phyloP scores from a whole-genome alignment of 1,140 invertebrate genomes.

The Musca vetustissima region DNA sequence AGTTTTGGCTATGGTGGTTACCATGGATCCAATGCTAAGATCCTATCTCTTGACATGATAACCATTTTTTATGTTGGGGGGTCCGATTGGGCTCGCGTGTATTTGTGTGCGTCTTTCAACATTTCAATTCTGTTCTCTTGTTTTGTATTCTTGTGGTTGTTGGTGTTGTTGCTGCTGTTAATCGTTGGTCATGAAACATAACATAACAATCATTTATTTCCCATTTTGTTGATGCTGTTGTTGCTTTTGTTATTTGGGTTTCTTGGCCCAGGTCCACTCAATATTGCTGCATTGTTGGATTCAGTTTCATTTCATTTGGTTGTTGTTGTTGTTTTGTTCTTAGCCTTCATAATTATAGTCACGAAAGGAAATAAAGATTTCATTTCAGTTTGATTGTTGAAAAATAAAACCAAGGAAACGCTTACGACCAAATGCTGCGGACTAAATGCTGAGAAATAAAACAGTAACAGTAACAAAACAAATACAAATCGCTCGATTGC shows the following conservation, averaged over 20 bases:
- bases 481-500: too few species aligned
- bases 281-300: too few species aligned
- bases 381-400: conserved; percentile 51
- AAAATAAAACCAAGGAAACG: conserved; percentile 30
- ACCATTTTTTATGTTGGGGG: too few species aligned
- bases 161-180: not conserved
- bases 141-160: not conserved
- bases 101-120: not conserved
- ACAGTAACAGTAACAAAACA: not conserved
- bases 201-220: conserved; percentile 19
- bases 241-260: conserved; percentile 9
- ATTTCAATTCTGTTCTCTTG: not conserved
- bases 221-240: not conserved
- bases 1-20: too few species aligned
- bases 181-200: conserved; percentile 8
- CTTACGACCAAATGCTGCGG: not conserved
- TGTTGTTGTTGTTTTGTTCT: not conserved
- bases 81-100: too few species aligned
- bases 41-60: too few species aligned
- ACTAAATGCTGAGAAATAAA: not conserved
- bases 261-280: not conserved
- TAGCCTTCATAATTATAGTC: conserved; percentile 51
- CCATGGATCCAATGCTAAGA: too few species aligned
- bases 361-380: conserved; percentile 55
- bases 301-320: not conserved